A percentile compares a stretch with the other conserved stretches of the same genome.
Evolutionary conservation across 1,140 invertebrate species (phyloP).

Genomic region (Agrilus planipennis): DNA sequence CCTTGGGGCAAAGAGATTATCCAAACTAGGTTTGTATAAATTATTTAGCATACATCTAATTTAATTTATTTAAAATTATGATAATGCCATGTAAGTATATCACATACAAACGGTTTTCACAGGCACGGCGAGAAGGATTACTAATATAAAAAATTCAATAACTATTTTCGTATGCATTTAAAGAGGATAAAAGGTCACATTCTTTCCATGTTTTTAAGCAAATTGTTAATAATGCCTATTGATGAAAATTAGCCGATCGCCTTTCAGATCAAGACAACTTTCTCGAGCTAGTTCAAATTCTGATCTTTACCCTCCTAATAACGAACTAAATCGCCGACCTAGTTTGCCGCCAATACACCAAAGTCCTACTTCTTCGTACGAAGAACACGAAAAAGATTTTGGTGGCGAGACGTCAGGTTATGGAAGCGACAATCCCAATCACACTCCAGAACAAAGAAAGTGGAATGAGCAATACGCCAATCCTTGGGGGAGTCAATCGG

Average conservation of each 20-base stretch:
- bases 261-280: background rate
- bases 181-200: too few species aligned
- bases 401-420: slow-evolving; percentile 60
- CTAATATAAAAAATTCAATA: slow-evolving; percentile 2
- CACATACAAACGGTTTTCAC: too few species aligned
- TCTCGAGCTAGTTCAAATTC: slow-evolving; percentile 9
- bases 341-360: slow-evolving; percentile 26
- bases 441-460: slow-evolving; percentile 22
- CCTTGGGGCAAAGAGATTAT: slow-evolving; percentile 34
- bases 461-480: slow-evolving; percentile 49
- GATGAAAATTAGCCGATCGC: background rate
- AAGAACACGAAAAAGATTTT: slow-evolving; percentile 33
- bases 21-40: background rate
- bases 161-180: too few species aligned
- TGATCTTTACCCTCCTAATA: too few species aligned
- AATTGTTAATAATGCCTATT: too few species aligned
- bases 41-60: too few species aligned
- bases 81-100: too few species aligned
- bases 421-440: slow-evolving; percentile 51
- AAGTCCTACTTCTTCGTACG: slow-evolving; percentile 8
- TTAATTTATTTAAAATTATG: too few species aligned
- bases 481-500: slow-evolving; percentile 39
- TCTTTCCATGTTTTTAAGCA: too few species aligned
- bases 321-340: slow-evolving; percentile 5
- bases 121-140: too few species aligned